phyloP scores from a whole-genome alignment of 1,140 invertebrate genomes.

The Drosophila busckii region DNA sequence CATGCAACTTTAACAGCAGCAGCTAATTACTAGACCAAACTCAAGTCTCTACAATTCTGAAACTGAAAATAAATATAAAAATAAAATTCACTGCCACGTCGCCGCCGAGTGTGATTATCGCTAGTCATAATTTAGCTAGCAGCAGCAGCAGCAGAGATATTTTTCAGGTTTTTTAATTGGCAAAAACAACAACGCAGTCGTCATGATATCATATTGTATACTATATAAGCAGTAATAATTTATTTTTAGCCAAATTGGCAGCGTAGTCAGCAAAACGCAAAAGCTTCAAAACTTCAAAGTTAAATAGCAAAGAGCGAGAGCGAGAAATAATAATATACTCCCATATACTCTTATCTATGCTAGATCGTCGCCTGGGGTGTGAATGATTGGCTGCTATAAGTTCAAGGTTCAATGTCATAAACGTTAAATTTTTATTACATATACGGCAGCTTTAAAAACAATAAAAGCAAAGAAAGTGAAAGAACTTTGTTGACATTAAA shows the following conservation, averaged over 20 bases:
- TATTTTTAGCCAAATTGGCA: constrained; percentile 75
- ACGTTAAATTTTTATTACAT: constrained; percentile 8
- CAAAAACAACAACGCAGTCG: constrained; percentile 59
- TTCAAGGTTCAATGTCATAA: constrained; percentile 50
- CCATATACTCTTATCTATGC: too few relatives aligned
- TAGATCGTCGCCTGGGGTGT: constrained; percentile 38
- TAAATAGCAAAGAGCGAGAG: background rate
- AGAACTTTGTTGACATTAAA: too few relatives aligned
- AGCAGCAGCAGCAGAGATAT: constrained; percentile 24
- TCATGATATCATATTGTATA: constrained; percentile 66
- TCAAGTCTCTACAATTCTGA: constrained; percentile 28
- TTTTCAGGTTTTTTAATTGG: constrained; percentile 68
- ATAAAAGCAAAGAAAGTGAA: background rate
- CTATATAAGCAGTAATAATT: constrained; percentile 66
- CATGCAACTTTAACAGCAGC: constrained; percentile 41
- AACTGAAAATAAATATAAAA: constrained; percentile 6
- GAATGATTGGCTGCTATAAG: constrained; percentile 37
- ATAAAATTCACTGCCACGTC: constrained; percentile 18
- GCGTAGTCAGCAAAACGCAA: constrained; percentile 27
- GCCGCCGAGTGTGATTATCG: constrained; percentile 65
- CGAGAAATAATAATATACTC: too few relatives aligned
- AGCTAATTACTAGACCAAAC: constrained; percentile 74
- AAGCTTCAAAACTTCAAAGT: constrained; percentile 22
- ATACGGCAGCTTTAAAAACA: constrained; percentile 4
- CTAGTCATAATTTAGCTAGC: constrained; percentile 59